Base-by-base conservation (phyloP, 2,888 invertebrate genomes). In the Beris morrisii region DNA sequence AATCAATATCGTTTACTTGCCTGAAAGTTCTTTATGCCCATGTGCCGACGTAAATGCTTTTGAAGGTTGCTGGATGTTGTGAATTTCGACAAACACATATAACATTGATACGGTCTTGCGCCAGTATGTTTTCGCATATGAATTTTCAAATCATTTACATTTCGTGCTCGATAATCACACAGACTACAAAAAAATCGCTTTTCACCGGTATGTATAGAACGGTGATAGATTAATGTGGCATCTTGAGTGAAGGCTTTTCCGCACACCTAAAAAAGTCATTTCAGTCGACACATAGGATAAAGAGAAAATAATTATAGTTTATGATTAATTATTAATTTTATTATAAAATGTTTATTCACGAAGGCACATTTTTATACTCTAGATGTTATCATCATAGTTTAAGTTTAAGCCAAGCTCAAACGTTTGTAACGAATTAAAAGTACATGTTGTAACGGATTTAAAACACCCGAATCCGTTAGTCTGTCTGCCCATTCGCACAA, bases 41-140 rank as follows among this genome's bases (percentile, higher is more conserved):
- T 68, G 69, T 70, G 70, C 63, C 69, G 65, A 64, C 70, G 69
- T 56, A 69, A 32, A 63, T 70, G 70, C 56, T 70, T 70, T 46
- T 69, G 69, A 56, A 70, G 61, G 59, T 69, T 70, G 48, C 70
- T 69, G 13, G 69, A 69, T 46, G 69, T 70, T 43, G 69, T 70
- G 61, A 69, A 70, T 38, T 63, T 67, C 28, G 64, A 59, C 31
- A 63, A 54, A 45, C 69, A 70, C 15, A 63, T 28, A 28, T 52
- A 64, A 61, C 70, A 70, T 13, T 63, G 57, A 59, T 70, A 70
- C 9, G 67, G 69, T 22, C 69, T 59, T 31, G 38, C 57, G 31
- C 70, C 70, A 31, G 68, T 68, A 65, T 70, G 70, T 9, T 58
- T 67, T 43, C 70, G 50, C 59, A 58, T 64, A 56, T 70, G 69